Evolutionary conservation across 1,140 invertebrate genomes (phyloP), one percentile per base, ranked within the genome.

Genomic region (Aphidius ervi): DNA sequence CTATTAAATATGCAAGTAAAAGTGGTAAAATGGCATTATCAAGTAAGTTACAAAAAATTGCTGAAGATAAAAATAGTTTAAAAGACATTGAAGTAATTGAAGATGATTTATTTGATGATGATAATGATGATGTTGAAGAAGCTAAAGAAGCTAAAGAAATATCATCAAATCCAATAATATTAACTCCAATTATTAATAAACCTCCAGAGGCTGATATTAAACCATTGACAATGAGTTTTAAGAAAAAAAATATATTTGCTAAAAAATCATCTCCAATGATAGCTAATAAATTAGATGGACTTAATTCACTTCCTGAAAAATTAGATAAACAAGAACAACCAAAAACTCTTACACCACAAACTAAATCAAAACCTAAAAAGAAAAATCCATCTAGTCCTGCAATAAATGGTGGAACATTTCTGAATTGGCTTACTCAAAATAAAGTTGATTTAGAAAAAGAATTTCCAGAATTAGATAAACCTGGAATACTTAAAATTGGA

Each of bases 1-100:
- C 93, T 5, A 87, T 93, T 5, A 93, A 93, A 68, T 97, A 96
- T 78, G 91, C 93, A 5, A 86, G 85, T 5, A 86, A 90, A 62
- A 76, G 90, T 1, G 87, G 88, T 43, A 86, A 87, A 67, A 84
- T 87, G 54, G 86, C 89, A 63, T 81, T 98, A 37, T 90, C 89
- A 0, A 88, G 94, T 65, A 88, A 87, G 73, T 75, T 93, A 8
- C 77, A 84, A 63, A 65, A 74, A 1, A 77, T 79, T 16, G 70
- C 71, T 16, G 75, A 77, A 5, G 65, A 45, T 16, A 77, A 72
- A 39, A 70, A 72, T 20, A 64, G 70, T 47, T 71, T 69, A 45
- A 65, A 71, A n/a, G 64, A 69, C 1, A 74, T 74, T 50, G 63
- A 80, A 7, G 68, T 72, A 2, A 73, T 76, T 20, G 62, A 70